These are phyloP conservation scores for Epirrita christyi DNA, from an alignment of 2,888 invertebrate species.

Conservation along the genomic window DNA sequence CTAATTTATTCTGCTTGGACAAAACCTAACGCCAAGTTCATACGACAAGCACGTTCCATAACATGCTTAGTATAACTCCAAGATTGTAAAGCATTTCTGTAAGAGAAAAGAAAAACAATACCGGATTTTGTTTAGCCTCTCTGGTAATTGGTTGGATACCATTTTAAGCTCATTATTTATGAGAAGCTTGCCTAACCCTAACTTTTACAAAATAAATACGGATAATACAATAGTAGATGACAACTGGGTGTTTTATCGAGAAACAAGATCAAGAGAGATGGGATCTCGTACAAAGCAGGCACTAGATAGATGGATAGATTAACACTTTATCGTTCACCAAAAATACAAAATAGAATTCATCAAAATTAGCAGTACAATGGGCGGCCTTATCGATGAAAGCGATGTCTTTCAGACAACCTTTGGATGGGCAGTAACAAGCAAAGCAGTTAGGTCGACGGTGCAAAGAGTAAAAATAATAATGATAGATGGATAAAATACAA, in stretches of 20 bases:
- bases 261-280: slow-evolving; percentile 6
- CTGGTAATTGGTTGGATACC: slow-evolving; percentile 15
- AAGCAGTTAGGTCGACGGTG: too few species aligned
- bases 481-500: too few species aligned
- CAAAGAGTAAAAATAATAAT: too few species aligned
- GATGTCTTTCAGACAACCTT: too few species aligned
- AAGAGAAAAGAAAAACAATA: slow-evolving; percentile 11
- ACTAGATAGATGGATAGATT: too few species aligned
- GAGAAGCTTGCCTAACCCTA: slow-evolving; percentile 10
- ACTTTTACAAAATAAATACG: slow-evolving; percentile 16
- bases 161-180: slow-evolving; percentile 23
- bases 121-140: slow-evolving; percentile 11
- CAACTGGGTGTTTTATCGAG: not conserved
- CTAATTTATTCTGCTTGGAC: too few species aligned
- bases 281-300: not conserved
- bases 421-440: too few species aligned
- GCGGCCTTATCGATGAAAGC: too few species aligned
- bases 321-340: too few species aligned
- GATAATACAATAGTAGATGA: not conserved
- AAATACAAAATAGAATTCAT: too few species aligned
- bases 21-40: too few species aligned
- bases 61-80: not conserved
- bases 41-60: not conserved
- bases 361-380: too few species aligned
- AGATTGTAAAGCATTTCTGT: slow-evolving; percentile 6